A percentile compares a stretch with the other conserved stretches of the same genome.
These are phyloP conservation scores for Enteromius argenteus DNA, from an alignment of 2,797 vertebrate species.

Conservation along the genomic window DNA sequence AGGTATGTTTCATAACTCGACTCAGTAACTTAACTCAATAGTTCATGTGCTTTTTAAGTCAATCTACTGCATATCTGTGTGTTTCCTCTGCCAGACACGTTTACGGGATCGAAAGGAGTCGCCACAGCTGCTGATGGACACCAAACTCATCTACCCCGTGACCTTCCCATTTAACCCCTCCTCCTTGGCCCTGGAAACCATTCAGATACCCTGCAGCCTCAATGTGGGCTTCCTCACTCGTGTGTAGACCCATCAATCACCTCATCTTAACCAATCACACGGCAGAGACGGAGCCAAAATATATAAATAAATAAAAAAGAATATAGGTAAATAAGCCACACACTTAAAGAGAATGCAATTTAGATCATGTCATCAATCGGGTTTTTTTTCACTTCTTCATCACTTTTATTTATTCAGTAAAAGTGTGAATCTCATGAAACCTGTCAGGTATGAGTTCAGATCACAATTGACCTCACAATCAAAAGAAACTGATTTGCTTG, in stretches of 20 bases:
- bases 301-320: neutral
- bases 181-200: conserved; percentile 93
- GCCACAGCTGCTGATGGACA: conserved; percentile 96
- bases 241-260: conserved; percentile 78
- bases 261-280: conserved; percentile 47
- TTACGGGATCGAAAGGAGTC: conserved; percentile 94
- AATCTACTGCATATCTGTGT: neutral
- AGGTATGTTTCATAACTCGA: conserved; percentile 77
- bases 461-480: no score
- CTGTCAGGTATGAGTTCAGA: neutral
- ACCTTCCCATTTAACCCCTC: conserved; percentile 97
- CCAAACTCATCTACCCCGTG: conserved; percentile 96
- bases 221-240: conserved; percentile 92
- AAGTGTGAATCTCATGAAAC: conserved; percentile 23
- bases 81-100: conserved; percentile 80
- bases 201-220: conserved; percentile 94
- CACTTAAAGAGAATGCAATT: conserved; percentile 28
- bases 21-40: neutral
- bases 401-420: conserved; percentile 21
- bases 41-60: neutral
- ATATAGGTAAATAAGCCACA: conserved; percentile 28
- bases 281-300: conserved; percentile 6
- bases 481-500: neutral
- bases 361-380: conserved; percentile 6
- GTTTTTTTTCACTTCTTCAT: neutral